Evolutionary conservation across 2,888 invertebrate species (phyloP).

Genomic region (Gerris lacustris): DNA sequence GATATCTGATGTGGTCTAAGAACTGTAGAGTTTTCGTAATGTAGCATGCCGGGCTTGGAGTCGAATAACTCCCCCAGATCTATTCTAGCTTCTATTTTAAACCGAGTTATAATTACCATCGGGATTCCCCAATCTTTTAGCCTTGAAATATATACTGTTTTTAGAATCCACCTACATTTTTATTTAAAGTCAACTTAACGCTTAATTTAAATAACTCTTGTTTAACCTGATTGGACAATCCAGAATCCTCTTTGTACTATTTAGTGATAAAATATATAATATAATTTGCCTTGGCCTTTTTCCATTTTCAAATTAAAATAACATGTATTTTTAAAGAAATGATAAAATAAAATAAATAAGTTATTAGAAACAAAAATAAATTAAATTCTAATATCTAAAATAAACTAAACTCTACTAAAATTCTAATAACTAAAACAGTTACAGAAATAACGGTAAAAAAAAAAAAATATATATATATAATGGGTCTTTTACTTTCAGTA

Average conservation of each 20-base stretch:
- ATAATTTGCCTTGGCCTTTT: too few relatives aligned
- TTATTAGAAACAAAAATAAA: neutral
- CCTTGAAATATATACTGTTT: neutral
- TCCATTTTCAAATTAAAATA: too few relatives aligned
- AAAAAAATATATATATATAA: slow-evolving; percentile 33
- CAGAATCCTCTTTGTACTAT: neutral
- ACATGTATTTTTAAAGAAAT: too few relatives aligned
- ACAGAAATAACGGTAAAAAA: neutral
- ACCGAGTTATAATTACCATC: neutral
- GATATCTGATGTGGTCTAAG: too few relatives aligned
- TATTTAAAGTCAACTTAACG: neutral
- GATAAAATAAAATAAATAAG: too few relatives aligned
- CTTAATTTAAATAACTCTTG: neutral
- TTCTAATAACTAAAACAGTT: neutral
- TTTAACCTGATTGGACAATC: neutral
- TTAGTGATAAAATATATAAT: too few relatives aligned
- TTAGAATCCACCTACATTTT: neutral
- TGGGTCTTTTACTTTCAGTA: slow-evolving; percentile 64
- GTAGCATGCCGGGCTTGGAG: too few relatives aligned
- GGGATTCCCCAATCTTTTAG: neutral
- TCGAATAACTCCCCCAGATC: neutral
- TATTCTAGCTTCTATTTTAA: neutral
- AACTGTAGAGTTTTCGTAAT: too few relatives aligned
- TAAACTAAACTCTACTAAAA: neutral
- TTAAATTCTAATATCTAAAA: neutral